Conservation (phyloP, 2,888 invertebrate genomes). For the Tenthredo distinguenda region DNA sequence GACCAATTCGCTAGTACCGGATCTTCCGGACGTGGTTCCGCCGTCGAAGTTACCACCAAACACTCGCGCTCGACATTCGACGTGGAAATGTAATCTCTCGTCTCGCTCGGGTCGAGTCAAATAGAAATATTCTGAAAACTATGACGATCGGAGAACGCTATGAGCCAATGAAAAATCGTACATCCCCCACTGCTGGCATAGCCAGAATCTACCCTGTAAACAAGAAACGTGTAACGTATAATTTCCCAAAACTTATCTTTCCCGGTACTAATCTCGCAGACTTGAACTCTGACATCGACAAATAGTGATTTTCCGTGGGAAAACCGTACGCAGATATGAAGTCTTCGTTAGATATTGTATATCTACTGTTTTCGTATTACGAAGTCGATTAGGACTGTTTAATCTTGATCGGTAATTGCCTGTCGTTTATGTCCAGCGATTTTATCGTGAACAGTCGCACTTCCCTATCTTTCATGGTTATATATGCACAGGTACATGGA, state of each 20-base stretch:
- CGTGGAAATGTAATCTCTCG: not conserved
- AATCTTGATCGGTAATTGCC: not conserved
- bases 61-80: not conserved
- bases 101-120: slow-evolving; percentile 63
- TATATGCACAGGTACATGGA: no score
- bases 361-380: not conserved
- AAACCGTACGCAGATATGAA: not conserved
- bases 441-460: no score
- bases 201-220: no score
- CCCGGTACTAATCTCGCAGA: not conserved
- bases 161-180: not conserved
- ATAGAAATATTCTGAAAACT: not conserved
- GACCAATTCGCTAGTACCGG: not conserved
- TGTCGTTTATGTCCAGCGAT: not conserved
- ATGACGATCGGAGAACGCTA: not conserved
- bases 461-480: no score
- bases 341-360: not conserved
- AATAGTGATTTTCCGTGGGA: not conserved
- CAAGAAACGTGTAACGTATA: no score
- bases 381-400: not conserved
- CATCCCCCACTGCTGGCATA: no score
- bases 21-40: not conserved
- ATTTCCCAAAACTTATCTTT: not conserved
- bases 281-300: not conserved
- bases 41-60: not conserved